phyloP scores from a whole-genome alignment of 2,888 invertebrate genomes.

The Drosophila histrio region DNA sequence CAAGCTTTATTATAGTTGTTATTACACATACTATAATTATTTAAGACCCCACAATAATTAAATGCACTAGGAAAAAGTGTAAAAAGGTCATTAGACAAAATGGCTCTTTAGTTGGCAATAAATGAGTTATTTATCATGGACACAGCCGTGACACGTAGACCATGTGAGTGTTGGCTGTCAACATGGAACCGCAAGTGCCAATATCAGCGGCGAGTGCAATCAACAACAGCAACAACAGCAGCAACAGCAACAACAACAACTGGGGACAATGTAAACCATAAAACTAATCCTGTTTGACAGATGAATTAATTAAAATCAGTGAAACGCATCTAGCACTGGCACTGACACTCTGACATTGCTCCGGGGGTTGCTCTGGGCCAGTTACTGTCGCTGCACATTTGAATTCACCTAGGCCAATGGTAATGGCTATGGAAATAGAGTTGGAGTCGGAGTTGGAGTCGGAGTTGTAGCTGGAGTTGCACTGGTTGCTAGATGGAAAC shows the following conservation, averaged over 20 bases:
- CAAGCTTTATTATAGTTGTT: too few relatives aligned
- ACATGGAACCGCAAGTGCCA: slow-evolving; percentile 51
- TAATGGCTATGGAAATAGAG: slow-evolving; percentile 13
- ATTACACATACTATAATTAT: too few relatives aligned
- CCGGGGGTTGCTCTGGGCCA: slow-evolving; percentile 20
- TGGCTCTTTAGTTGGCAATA: slow-evolving; percentile 44
- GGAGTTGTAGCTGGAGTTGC: slow-evolving; percentile 18
- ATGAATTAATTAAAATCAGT: slow-evolving; percentile 82
- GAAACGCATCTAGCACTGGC: slow-evolving; percentile 74
- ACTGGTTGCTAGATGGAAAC: slow-evolving; percentile 6
- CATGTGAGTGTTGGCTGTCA: slow-evolving; percentile 24
- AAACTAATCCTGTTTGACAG: slow-evolving; percentile 83
- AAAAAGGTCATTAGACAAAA: slow-evolving; percentile 19
- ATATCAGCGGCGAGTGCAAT: slow-evolving; percentile 36
- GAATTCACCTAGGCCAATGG: slow-evolving; percentile 62
- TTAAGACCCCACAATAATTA: too few relatives aligned
- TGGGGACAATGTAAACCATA: slow-evolving; percentile 72
- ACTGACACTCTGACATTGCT: slow-evolving; percentile 1
- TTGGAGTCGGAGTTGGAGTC: not conserved
- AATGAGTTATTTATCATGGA: slow-evolving; percentile 54
- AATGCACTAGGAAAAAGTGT: too few relatives aligned
- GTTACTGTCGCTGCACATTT: slow-evolving; percentile 37
- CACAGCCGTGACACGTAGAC: not conserved
- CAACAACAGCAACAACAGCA: slow-evolving; percentile 26
- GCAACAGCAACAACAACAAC: slow-evolving; percentile 25